Base-by-base conservation (phyloP, 1,140 invertebrate genomes). In the Heliconius hewitsoni region DNA sequence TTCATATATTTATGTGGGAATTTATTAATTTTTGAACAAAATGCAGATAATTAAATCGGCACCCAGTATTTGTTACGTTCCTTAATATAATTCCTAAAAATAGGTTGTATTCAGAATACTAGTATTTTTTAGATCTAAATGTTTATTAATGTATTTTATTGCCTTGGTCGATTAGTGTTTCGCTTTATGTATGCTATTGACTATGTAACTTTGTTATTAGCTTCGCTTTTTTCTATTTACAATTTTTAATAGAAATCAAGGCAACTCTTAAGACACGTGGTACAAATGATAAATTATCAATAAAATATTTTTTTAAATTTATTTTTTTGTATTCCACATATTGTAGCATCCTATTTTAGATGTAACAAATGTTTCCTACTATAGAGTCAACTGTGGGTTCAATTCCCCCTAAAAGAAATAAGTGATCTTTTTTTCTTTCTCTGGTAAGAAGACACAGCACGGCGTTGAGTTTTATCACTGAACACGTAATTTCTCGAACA, bases 31-130 rank as follows among this genome's bases (percentile, higher is more conserved):
- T 46, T 46, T 46, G 16, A 46, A 34, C 11, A 16, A 16, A 46
- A 46, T 57, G 60, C 60, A 66, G 60, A 66, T 66, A 66, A 66
- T 66, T 66, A 27, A 66, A 66, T 66, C 23, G 60, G 60, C 60
- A 27, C 60, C 60, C 8, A 30, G 23, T 66, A 66, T 66, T 27
- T 66, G 23, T 66, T 66, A 52, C 60, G 60, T 66, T 66, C 60
- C 60, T 66, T 66, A 27, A 66, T 27, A 27, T 66, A 27, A 66
- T 66, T 66, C 60, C 60, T 66, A 66, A 66, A 66, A 13, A 66
- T 66, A 66, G 57, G 57, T 66, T 66, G 57, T 66, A 66, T 66
- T 66, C n/a, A 66, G 23, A 66, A 27, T 30, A 66, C 8, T 27
- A 66, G 23, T 66, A 66, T 66, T 66, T 66, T 66, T 66, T 66